phyloP scores from a whole-genome alignment of 1,140 invertebrate species.

The Drosophila mayri region DNA sequence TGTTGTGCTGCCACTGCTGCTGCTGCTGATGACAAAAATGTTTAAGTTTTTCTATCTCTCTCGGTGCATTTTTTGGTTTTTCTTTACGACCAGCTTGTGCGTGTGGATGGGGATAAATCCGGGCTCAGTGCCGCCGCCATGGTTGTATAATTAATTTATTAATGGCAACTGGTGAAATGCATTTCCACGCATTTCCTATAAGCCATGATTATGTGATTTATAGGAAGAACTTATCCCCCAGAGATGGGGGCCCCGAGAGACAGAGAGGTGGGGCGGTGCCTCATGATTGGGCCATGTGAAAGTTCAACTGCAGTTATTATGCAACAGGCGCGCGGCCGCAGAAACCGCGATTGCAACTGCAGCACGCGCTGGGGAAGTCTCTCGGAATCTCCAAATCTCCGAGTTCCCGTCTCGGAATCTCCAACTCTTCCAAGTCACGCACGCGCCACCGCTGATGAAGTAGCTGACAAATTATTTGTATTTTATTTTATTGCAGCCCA shows the following conservation, averaged over 20 bases:
- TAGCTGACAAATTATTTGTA: constrained; percentile 67
- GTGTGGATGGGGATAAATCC: constrained; percentile 31
- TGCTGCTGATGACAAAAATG: constrained; percentile 38
- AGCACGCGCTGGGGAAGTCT: constrained; percentile 23
- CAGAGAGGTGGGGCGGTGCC: constrained; percentile 10
- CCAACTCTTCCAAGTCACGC: constrained; percentile 54
- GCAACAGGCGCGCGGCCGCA: constrained; percentile 50
- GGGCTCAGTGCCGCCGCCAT: constrained; percentile 22
- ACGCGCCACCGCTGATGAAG: constrained; percentile 68
- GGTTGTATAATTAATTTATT: constrained; percentile 71
- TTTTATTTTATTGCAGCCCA: constrained; percentile 42
- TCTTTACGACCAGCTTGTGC: constrained; percentile 29
- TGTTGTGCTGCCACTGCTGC: constrained; percentile 16
- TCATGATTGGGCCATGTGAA: constrained; percentile 47
- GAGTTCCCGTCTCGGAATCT: background rate
- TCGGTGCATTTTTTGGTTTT: constrained; percentile 31
- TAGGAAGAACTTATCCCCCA: constrained; percentile 65
- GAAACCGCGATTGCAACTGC: constrained; percentile 30
- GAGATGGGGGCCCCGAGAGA: background rate
- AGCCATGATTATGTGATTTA: constrained; percentile 68
- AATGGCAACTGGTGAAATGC: constrained; percentile 55
- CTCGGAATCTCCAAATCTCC: constrained; percentile 5
- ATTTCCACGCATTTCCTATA: constrained; percentile 57
- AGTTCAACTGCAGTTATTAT: constrained; percentile 63
- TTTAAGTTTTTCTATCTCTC: constrained; percentile 28